Base-by-base conservation (phyloP, 2,797 vertebrate genomes). In the Amblyopsis hoosieri region DNA sequence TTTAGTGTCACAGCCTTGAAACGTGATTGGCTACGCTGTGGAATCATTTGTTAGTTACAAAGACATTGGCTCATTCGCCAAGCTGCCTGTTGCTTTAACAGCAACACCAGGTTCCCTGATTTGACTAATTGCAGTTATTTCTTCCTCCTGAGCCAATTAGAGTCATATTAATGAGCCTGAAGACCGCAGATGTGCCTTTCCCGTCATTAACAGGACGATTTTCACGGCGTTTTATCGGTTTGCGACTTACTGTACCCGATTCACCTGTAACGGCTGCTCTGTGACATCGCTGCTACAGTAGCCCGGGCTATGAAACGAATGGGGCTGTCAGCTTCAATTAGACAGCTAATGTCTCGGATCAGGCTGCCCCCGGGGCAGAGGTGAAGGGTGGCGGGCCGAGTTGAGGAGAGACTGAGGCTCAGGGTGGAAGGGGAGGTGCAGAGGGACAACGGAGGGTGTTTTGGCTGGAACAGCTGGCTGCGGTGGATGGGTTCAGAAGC, bases 321-420 rank as follows among this genome's bases (percentile, higher is more conserved):
- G 68, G 56, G 79, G 74, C 72, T 88, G 91, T 90, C 91, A 76
- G 75, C 74, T 78, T 77, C 72, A 79, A 87, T 91, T 86, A 90
- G 59, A 64, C 70, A 51, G 1, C 17, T 52, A 33, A 64, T 59
- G 57, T 71, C 51, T 74, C 12, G 46, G 67, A 82, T 69, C 54
- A 65, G 69, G 62, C 42, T 4, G 45, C 17, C 23, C 12, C 56
- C 42, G 19, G 62, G 50, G 64, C 48, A 9, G 55, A 46, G 45
- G 33, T 29, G 46, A 31, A 67, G 52, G 37, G 48, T 46, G 14
- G 48, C 12, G 13, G 42, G 54, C 14, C 11, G 37, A 14, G 29
- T 31, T 13, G 51, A 17, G 14, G 50, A 70, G 54, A 54, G 8
- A 23, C 57, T 64, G 31, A 14, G 52, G 57, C 52, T 3, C 11